These are phyloP conservation scores for Hyperoplus lanceolatus DNA, from an alignment of 2,797 vertebrate species.

Conservation along the genomic window DNA sequence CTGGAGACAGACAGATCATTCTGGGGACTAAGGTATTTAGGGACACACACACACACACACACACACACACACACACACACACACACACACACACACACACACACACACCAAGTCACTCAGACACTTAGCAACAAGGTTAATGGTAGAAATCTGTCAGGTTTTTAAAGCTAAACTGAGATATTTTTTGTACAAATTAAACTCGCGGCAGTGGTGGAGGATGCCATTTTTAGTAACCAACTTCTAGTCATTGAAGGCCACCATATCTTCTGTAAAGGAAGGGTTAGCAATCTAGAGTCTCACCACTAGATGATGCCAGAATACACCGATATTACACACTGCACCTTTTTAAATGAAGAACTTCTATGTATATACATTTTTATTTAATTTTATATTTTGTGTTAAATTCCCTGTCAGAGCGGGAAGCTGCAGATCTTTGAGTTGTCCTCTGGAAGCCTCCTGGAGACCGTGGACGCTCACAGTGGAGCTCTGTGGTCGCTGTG, in stretches of 20 bases:
- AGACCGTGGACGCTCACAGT: conserved; percentile 87
- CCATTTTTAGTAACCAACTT: no score
- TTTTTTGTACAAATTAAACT: not conserved
- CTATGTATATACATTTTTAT: not conserved
- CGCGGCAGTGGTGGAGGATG: no score
- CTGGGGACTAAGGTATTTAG: conserved; percentile 93
- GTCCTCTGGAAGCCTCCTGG: conserved; percentile 92
- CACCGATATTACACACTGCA: no score
- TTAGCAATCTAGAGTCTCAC: no score
- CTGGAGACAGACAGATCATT: conserved; percentile 95
- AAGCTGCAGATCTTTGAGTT: conserved; percentile 96
- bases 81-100: no score
- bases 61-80: no score
- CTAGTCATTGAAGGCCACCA: no score
- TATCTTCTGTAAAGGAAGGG: no score
- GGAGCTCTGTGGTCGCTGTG: conserved; percentile 94
- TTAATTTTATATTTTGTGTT: not conserved
- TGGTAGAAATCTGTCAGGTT: not conserved
- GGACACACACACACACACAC: not conserved
- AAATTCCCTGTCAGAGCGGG: conserved; percentile 85
- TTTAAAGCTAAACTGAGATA: not conserved
- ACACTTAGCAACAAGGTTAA: not conserved
- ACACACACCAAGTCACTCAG: not conserved
- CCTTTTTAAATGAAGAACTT: not conserved
- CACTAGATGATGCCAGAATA: no score